phyloP scores from a whole-genome alignment of 2,888 invertebrate species.

The Cephus pygmeus region DNA sequence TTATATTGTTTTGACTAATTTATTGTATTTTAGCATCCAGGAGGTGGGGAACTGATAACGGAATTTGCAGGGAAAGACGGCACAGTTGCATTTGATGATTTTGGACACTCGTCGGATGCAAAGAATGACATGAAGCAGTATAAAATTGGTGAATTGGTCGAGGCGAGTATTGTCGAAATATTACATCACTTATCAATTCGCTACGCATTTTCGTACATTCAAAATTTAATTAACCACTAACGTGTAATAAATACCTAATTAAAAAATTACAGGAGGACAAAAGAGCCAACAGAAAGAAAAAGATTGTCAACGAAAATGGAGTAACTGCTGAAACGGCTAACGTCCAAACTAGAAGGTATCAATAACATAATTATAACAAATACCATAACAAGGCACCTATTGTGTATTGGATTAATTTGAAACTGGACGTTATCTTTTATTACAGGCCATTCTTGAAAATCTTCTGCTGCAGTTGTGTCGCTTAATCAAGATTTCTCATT shows the following conservation, averaged over 20 bases:
- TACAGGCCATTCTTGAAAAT: slow-evolving; percentile 26
- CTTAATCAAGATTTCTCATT: background rate
- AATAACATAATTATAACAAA: background rate
- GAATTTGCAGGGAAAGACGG: slow-evolving; percentile 78
- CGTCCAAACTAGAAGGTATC: background rate
- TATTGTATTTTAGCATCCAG: slow-evolving; percentile 73
- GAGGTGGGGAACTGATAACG: slow-evolving; percentile 72
- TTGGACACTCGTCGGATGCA: slow-evolving; percentile 78
- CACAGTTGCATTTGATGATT: slow-evolving; percentile 74
- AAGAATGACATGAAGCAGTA: slow-evolving; percentile 69
- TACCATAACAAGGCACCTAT: background rate
- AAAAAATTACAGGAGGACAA: slow-evolving; percentile 34
- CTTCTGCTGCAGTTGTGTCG: slow-evolving; percentile 27
- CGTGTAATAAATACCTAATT: no score
- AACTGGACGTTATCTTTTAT: slow-evolving; percentile 19
- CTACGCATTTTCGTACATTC: background rate
- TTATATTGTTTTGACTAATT: background rate
- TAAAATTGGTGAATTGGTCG: slow-evolving; percentile 76
- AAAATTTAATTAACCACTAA: background rate
- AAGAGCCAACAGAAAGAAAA: slow-evolving; percentile 29
- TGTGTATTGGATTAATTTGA: background rate
- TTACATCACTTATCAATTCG: background rate
- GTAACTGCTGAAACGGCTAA: background rate
- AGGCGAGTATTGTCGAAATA: slow-evolving; percentile 64
- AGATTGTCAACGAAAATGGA: slow-evolving; percentile 6